Conservation (phyloP, 2,797 vertebrate genomes). For the Bradypodion pumilum region DNA sequence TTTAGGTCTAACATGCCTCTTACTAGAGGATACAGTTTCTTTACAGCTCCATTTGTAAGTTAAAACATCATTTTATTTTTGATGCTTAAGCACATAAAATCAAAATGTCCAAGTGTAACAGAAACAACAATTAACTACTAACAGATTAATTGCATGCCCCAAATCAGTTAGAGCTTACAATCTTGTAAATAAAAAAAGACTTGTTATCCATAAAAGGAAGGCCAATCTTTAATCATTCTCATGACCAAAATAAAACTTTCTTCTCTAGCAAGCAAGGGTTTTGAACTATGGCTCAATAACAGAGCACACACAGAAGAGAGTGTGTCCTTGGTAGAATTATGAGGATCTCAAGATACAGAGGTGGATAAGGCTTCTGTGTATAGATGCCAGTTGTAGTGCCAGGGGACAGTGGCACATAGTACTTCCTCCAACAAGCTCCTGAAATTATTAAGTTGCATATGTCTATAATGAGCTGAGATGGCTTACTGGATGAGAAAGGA, state of each 20-base stretch:
- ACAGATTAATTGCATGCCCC: neutral
- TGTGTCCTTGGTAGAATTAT: neutral
- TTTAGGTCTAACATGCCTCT: neutral
- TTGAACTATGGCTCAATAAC: too few relatives aligned
- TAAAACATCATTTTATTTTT: neutral
- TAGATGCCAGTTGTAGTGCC: neutral
- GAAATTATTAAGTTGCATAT: too few relatives aligned
- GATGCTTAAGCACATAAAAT: neutral
- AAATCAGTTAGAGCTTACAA: neutral
- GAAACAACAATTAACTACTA: neutral
- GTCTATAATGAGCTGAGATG: too few relatives aligned
- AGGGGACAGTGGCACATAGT: too few relatives aligned
- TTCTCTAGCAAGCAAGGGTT: neutral
- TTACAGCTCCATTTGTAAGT: neutral
- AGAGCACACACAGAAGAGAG: neutral
- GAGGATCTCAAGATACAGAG: neutral
- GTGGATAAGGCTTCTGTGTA: neutral
- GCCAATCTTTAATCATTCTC: neutral
- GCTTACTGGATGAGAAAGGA: too few relatives aligned
- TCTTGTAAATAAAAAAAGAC: neutral
- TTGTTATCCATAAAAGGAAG: neutral
- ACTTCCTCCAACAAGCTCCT: too few relatives aligned
- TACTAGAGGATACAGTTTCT: neutral
- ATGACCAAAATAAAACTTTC: neutral
- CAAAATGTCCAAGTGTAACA: neutral